Evolutionary conservation across 2,113 vertebrate species (phyloP).

Genomic region (Psilopogon haemacephalus): DNA sequence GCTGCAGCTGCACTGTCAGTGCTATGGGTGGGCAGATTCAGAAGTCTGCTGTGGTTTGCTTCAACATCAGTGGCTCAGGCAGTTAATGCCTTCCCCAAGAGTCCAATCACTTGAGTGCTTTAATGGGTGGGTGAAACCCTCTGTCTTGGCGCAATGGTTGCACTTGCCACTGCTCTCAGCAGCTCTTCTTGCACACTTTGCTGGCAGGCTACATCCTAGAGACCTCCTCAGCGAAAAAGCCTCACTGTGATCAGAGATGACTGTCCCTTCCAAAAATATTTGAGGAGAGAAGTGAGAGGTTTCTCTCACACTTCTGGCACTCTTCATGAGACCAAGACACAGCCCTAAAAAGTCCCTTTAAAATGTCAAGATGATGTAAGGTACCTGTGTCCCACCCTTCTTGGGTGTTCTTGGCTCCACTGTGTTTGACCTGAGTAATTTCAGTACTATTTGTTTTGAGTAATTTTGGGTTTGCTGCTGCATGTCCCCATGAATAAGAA

Average conservation of each 20-base stretch:
- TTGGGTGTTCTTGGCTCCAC: conserved; percentile 63
- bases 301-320: neutral
- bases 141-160: neutral
- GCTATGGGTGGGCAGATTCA: no score
- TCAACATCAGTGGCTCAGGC: accelerated
- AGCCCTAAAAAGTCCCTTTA: neutral
- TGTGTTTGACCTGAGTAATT: conserved; percentile 57
- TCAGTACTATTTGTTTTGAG: conserved; percentile 57
- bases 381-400: conserved; percentile 58
- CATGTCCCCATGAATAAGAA: conserved; percentile 56
- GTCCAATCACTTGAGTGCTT: neutral
- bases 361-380: conserved; percentile 44
- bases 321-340: neutral
- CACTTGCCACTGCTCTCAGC: neutral
- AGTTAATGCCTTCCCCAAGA: neutral
- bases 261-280: neutral
- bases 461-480: conserved; percentile 57
- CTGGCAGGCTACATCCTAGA: neutral
- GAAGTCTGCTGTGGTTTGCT: neutral
- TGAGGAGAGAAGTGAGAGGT: neutral
- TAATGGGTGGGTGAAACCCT: neutral
- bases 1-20: accelerated
- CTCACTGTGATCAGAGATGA: neutral
- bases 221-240: neutral
- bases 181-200: neutral